phyloP scores from a whole-genome alignment of 2,797 vertebrate genomes.

The Gastrophryne carolinensis region DNA sequence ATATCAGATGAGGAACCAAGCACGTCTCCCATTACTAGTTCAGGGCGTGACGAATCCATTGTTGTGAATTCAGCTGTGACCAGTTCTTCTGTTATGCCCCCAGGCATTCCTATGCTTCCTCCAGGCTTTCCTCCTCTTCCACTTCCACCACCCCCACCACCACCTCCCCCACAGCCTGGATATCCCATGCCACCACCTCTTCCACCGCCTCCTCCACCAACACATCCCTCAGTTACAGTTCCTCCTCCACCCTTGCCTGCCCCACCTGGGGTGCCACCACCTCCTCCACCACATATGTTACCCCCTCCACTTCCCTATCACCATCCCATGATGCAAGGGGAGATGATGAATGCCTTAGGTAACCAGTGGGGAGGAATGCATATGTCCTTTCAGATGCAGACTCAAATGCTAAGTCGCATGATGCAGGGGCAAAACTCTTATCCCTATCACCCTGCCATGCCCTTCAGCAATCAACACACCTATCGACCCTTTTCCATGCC shows the following conservation, averaged over 20 bases:
- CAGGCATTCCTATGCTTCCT: constrained; percentile 78
- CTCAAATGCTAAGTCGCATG: constrained; percentile 96
- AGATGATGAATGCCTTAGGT: constrained; percentile 87
- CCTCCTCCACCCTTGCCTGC: constrained; percentile 66
- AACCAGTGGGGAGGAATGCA: constrained; percentile 92
- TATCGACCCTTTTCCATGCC: constrained; percentile 81
- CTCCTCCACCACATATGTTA: constrained; percentile 81
- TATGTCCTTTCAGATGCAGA: constrained; percentile 99
- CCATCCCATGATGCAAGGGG: constrained; percentile 85
- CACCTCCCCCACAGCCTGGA: constrained; percentile 71
- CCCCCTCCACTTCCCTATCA: constrained; percentile 79
- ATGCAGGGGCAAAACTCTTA: constrained; percentile 88
- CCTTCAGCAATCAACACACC: constrained; percentile 78
- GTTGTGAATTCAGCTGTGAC: constrained; percentile 79
- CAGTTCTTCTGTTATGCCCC: constrained; percentile 68
- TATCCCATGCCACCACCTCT: constrained; percentile 79
- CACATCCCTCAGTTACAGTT: constrained; percentile 73
- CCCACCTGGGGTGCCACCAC: constrained; percentile 76
- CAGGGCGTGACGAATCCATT: constrained; percentile 88
- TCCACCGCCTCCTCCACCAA: constrained; percentile 68
- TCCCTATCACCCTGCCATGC: constrained; percentile 81
- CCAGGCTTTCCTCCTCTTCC: constrained; percentile 82
- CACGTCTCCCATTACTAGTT: constrained; percentile 77
- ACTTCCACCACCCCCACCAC: constrained; percentile 65
- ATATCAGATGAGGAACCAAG: constrained; percentile 97